Percentiles rank a stretch among this genome's conserved stretches.
These are phyloP conservation scores for Megalops atlanticus DNA, from an alignment of 2,113 vertebrate genomes.

Conservation along the genomic window DNA sequence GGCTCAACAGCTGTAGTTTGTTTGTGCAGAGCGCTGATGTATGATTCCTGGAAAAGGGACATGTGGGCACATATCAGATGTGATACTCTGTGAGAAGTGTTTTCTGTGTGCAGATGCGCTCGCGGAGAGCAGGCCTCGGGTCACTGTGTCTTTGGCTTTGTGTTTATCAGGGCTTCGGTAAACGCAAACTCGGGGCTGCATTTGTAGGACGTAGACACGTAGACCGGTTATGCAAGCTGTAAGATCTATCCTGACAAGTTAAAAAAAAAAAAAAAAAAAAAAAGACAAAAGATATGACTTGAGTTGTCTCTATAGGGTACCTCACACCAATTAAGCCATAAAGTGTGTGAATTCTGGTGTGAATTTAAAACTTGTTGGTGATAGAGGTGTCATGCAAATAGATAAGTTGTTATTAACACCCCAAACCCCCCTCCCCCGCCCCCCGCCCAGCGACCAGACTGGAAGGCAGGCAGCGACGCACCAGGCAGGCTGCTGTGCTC, in stretches of 20 bases:
- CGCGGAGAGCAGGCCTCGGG: not conserved
- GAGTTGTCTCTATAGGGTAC: not conserved
- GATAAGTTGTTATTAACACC: not conserved
- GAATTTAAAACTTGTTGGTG: not conserved
- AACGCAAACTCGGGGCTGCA: no score
- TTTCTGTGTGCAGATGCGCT: not conserved
- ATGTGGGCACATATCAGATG: not conserved
- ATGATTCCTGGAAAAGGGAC: not conserved
- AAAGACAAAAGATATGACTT: not conserved
- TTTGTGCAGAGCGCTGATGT: not conserved
- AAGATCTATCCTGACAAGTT: not conserved
- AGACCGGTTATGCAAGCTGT: not conserved
- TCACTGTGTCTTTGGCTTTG: not conserved
- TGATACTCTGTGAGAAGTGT: not conserved
- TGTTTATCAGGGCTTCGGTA: no score
- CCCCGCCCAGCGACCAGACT: not conserved
- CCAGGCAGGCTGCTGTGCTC: not conserved
- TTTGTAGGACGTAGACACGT: no score
- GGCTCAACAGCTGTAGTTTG: not conserved
- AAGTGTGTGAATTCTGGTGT: not conserved
- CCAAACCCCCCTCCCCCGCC: not conserved
- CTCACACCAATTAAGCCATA: not conserved
- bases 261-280: not conserved
- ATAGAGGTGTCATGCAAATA: not conserved
- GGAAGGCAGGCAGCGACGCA: not conserved